Base-by-base conservation (phyloP, 1,140 invertebrate genomes). In the Nasonia longicornis region DNA sequence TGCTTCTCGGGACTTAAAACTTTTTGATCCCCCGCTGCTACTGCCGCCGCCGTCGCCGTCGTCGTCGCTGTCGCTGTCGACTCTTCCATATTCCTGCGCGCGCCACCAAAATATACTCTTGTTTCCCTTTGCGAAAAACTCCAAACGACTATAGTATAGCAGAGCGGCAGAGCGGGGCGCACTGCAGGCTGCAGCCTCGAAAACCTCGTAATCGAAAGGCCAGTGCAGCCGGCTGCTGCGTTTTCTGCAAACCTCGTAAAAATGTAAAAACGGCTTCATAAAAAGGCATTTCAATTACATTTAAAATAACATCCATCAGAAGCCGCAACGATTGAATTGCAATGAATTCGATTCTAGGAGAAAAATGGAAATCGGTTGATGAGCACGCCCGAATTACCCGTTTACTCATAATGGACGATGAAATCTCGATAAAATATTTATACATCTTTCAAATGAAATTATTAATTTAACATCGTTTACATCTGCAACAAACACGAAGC, bases 81-180 rank as follows among this genome's bases (percentile, higher is more conserved):
- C 31, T 73, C 8, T 48, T 73, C 16, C 73, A 58, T 58, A 75
- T 75, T 75, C 73, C 63, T 63, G 26, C 4, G 16, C 45, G 16
- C 45, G 11, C 3, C 45, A 31, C 71, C 29, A 2, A 35, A 75
- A 75, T 71, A 75, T 63, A 3, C 45, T n/a, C 48, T 63, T 73
- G 71, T 45, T 73, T 73, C 42, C n/a, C 42, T 70, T 67, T 73
- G n/a, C 38, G 71, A 48, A 73, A 73, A 73, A 73, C 26, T 48
- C 20, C 42, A 10, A 48, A 48, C 42, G 66, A 67, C 52, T 52
- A 52, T 20, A 2, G 4, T 52, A 52, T 4, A 14, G 2, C 12
- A 52, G 26, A 26, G 12, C 16, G 48, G 48, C 0, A 52, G 1
- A 52, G 48, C 12, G 16, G 12, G 48, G 12, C 16, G 42, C 14